Base-by-base conservation (phyloP, 30 jellyfish, hydroid and myxozoan genomes). In the Pelagia noctiluca region DNA sequence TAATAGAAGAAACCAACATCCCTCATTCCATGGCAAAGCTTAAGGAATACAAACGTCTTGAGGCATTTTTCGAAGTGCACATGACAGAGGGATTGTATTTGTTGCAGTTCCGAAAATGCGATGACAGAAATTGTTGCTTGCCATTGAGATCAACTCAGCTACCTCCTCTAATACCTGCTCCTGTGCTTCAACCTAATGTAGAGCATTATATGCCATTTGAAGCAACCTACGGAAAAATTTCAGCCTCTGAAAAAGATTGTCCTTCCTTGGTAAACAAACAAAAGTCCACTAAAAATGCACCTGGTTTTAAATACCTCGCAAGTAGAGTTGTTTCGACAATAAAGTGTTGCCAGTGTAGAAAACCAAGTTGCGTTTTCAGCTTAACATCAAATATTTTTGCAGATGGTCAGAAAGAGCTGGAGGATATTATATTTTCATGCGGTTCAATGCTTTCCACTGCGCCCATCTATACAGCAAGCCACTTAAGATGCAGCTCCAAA, bases 81-180 rank as follows among this genome's bases (percentile, higher is more conserved):
- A 28, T 76, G 42, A 31, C 75, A 18, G 64, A 76, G 22, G 82
- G 82, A 1, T 23, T 76, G 64, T 76, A 76, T 37, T 34, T 76
- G 1, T 34, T 76, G 82, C 88, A 76, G 82, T 76, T 35, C 61
- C 25, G 88, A 35, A 76, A 76, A 53, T 76, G 88, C 81, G 35
- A 76, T 8, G 88, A 76, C 26, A 22, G 30, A 49, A 53, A 33
- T 53, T 76, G 88, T 10, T 76, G 88, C 81, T 16, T 29, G 16
- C n/a, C n/a, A n/a, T 57, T 72, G 1, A 50, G 30, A 28, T 35
- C n/a, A 13, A 61, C 31, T 25, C 57, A 24, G 24, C 53, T 76
- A 61, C 88, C 88, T 28, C 88, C 88, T 19, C 61, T 32, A 29
- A 64, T 76, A 12, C 88, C 88, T 2, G 88, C 88, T 10, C 88